A percentile compares a stretch with the other conserved stretches of the same genome.
phyloP scores from a whole-genome alignment of 1,140 invertebrate genomes.

The Bicyclus anynana region DNA sequence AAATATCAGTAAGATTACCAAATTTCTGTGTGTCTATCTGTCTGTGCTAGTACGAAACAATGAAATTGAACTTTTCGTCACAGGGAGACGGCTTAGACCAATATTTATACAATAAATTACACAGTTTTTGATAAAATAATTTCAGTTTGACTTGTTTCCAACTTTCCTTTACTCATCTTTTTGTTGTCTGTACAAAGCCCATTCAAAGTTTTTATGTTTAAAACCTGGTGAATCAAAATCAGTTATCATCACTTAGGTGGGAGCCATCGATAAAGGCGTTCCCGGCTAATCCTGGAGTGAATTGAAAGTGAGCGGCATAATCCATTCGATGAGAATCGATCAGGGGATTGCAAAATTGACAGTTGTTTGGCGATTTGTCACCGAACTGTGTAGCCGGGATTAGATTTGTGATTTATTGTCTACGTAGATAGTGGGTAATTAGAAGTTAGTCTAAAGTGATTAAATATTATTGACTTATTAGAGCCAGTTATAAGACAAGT shows the following conservation, averaged over 20 bases:
- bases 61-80: too few relatives aligned
- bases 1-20: too few relatives aligned
- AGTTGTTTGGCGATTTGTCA: slow-evolving; percentile 31
- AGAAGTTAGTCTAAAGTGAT: not conserved
- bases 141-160: too few relatives aligned
- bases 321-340: slow-evolving; percentile 32
- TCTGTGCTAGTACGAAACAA: too few relatives aligned
- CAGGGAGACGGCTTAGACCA: too few relatives aligned
- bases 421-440: not conserved
- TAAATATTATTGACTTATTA: not conserved
- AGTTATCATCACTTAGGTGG: slow-evolving; percentile 5
- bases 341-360: slow-evolving; percentile 22
- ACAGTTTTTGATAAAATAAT: too few relatives aligned
- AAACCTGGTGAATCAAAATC: not conserved
- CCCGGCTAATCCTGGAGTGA: slow-evolving; percentile 29
- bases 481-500: too few relatives aligned
- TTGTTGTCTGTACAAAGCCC: too few relatives aligned
- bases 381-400: slow-evolving; percentile 15
- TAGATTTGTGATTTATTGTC: slow-evolving; percentile 26
- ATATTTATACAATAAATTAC: too few relatives aligned
- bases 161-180: too few relatives aligned
- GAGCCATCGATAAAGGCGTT: slow-evolving; percentile 14
- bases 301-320: slow-evolving; percentile 33
- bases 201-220: not conserved
- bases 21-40: too few relatives aligned